These are phyloP conservation scores for Ptilodon capucinus DNA, from an alignment of 2,888 invertebrate species.

Conservation along the genomic window DNA sequence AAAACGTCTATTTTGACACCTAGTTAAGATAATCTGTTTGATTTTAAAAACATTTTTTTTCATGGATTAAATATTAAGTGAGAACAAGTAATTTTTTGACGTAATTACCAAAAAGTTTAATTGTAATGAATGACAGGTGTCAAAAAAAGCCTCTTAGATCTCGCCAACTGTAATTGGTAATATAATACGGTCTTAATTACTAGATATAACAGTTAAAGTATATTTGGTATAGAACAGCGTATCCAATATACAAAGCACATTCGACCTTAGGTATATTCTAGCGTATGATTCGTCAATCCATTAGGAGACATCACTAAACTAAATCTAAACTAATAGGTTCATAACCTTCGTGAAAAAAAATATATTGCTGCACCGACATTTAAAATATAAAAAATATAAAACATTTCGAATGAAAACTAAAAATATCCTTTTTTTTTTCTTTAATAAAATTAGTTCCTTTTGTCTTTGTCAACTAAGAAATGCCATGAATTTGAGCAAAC, in stretches of 20 bases:
- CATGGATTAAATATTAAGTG: too few species aligned
- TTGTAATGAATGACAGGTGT: too few species aligned
- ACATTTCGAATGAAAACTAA: constrained; percentile 35
- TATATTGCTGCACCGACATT: constrained; percentile 63
- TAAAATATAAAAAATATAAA: constrained; percentile 37
- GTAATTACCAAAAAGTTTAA: too few species aligned
- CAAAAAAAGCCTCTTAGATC: too few species aligned
- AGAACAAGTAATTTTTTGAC: too few species aligned
- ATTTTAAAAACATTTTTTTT: too few species aligned
- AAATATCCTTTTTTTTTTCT: constrained; percentile 33
- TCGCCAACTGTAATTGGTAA: too few species aligned
- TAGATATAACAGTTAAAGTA: constrained; percentile 17
- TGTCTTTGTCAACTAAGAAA: constrained; percentile 70
- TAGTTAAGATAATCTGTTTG: too few species aligned
- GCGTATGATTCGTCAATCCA: constrained; percentile 78
- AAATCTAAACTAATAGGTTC: constrained; percentile 54
- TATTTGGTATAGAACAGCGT: constrained; percentile 70
- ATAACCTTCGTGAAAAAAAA: constrained; percentile 53
- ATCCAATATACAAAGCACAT: constrained; percentile 74
- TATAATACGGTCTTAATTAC: neutral
- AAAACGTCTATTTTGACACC: too few species aligned
- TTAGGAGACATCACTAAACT: constrained; percentile 54
- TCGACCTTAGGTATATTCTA: constrained; percentile 81
- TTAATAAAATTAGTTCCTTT: constrained; percentile 35
- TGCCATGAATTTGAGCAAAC: constrained; percentile 80